Evolutionary conservation across 23 tunicate species (phyloP).

Genomic region (Corella eumyota): DNA sequence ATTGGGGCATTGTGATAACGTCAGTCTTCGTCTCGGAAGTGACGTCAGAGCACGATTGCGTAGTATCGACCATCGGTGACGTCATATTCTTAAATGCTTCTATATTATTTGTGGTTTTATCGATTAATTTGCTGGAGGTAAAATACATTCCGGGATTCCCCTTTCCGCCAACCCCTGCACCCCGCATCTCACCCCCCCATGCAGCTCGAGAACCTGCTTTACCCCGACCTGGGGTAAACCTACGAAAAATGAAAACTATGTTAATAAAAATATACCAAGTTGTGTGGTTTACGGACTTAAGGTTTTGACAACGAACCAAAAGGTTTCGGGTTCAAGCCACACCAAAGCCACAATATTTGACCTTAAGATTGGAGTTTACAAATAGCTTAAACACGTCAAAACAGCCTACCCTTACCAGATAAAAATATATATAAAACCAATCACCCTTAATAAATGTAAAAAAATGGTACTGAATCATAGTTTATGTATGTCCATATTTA

Average conservation of each 20-base stretch:
- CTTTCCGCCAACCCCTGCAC: constrained; percentile 77
- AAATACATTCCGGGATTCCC: constrained; percentile 75
- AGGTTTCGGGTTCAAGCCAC: too few relatives aligned
- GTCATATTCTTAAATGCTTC: neutral
- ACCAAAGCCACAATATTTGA: neutral
- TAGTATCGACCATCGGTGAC: constrained; percentile 7
- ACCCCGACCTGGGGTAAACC: constrained; percentile 78
- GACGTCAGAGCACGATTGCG: constrained; percentile 10
- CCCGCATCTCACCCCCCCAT: constrained; percentile 95
- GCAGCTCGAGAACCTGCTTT: constrained; percentile 83
- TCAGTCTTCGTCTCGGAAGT: constrained; percentile 10
- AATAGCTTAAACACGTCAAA: too few relatives aligned
- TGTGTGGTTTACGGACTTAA: neutral
- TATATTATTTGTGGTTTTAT: neutral
- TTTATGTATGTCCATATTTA: too few relatives aligned
- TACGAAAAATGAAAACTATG: constrained; percentile 1
- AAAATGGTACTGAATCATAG: too few relatives aligned
- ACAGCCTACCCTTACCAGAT: too few relatives aligned
- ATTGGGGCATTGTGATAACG: constrained; percentile 2
- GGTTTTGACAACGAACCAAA: too few relatives aligned
- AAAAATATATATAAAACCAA: too few relatives aligned
- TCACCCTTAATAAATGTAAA: too few relatives aligned
- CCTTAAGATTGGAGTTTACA: neutral
- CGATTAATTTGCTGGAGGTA: too few relatives aligned
- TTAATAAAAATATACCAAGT: neutral